These are phyloP conservation scores for Callipepla californica DNA, from an alignment of 2,113 vertebrate species.

Conservation along the genomic window DNA sequence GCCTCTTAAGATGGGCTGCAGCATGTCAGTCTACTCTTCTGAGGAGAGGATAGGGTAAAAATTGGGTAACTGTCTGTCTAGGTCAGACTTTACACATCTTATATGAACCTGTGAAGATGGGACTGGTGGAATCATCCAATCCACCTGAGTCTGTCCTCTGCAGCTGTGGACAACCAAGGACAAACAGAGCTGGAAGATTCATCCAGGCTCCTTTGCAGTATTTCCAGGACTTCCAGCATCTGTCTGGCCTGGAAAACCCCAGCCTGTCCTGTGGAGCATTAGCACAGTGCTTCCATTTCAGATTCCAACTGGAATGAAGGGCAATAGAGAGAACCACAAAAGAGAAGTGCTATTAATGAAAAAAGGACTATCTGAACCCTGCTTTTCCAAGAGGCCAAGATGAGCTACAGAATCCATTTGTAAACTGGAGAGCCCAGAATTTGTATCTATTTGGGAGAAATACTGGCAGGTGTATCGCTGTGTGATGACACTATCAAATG, in stretches of 20 bases:
- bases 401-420: background rate
- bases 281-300: conserved; percentile 19
- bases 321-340: background rate
- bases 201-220: background rate
- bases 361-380: background rate
- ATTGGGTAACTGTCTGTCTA: background rate
- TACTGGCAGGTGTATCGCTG: background rate
- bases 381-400: background rate
- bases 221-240: conserved; percentile 11
- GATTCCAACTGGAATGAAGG: background rate
- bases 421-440: background rate
- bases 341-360: background rate
- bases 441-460: background rate
- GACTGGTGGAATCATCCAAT: background rate
- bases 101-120: background rate
- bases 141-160: background rate
- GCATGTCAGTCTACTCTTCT: background rate
- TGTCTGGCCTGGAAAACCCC: background rate
- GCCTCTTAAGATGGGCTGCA: background rate
- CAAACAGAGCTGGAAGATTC: background rate
- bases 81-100: background rate
- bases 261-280: background rate
- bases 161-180: background rate
- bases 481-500: background rate
- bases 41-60: background rate